Conservation (phyloP, 2,888 invertebrate species). For the Pemphredon lugubris region DNA sequence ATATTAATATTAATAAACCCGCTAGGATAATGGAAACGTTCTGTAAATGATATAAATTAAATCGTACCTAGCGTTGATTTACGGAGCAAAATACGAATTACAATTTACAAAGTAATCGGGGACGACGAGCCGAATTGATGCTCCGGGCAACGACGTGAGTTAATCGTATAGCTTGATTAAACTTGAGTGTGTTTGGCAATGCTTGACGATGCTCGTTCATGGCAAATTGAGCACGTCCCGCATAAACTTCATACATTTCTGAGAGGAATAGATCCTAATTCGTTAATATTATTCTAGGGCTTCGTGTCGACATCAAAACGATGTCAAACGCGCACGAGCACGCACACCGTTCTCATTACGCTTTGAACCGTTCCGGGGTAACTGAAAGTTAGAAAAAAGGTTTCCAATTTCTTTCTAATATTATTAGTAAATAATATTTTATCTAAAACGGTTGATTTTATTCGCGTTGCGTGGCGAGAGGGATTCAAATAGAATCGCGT, state of each 20-base stretch:
- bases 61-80: constrained; percentile 38
- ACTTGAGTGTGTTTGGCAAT: constrained; percentile 32
- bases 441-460: too few species aligned
- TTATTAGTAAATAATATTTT: too few species aligned
- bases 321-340: not conserved
- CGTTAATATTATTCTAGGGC: not conserved
- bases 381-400: too few species aligned
- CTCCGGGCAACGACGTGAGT: constrained; percentile 23
- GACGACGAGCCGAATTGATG: constrained; percentile 30
- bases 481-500: too few species aligned
- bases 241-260: constrained; percentile 17
- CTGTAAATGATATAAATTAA: too few species aligned
- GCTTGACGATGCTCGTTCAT: constrained; percentile 32
- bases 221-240: constrained; percentile 27
- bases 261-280: constrained; percentile 10
- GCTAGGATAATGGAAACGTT: too few species aligned
- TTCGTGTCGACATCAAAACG: not conserved
- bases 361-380: too few species aligned
- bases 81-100: too few species aligned
- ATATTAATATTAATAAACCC: too few species aligned
- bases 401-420: too few species aligned
- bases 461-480: too few species aligned
- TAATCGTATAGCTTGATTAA: constrained; percentile 43
- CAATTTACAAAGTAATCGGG: constrained; percentile 58
- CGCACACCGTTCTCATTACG: not conserved